These are phyloP conservation scores for Nautilus pompilius DNA, from an alignment of 1,140 invertebrate genomes.

Conservation along the genomic window DNA sequence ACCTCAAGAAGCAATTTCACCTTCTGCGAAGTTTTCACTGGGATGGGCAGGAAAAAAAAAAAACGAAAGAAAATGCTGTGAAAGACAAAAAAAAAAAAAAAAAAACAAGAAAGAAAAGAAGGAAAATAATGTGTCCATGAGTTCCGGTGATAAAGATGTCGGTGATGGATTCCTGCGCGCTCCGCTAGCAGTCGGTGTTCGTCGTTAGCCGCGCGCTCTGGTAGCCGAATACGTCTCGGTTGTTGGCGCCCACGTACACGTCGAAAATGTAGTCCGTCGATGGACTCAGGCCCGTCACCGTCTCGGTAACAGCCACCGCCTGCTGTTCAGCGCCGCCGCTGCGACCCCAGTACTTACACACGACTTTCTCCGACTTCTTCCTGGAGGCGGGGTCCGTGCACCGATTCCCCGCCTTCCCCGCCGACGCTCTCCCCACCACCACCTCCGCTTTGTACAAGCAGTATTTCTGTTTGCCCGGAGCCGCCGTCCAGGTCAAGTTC, in stretches of 20 bases:
- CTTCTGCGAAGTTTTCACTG: no score
- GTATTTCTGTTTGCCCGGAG: conserved; percentile 41
- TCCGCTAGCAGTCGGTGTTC: background rate
- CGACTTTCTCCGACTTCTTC: background rate
- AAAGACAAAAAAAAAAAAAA: no score
- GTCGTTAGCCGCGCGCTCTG: background rate
- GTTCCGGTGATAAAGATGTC: no score
- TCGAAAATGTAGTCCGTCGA: background rate
- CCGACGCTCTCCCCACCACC: background rate
- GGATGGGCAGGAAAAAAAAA: no score
- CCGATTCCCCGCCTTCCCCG: background rate
- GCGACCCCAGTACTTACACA: background rate
- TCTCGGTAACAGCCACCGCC: background rate
- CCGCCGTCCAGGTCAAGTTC: conserved; percentile 42
- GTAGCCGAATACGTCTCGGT: background rate
- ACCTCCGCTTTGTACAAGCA: conserved; percentile 41
- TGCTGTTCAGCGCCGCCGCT: background rate
- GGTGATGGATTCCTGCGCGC: no score
- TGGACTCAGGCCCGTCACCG: background rate
- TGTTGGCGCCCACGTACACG: background rate
- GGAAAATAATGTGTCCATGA: no score
- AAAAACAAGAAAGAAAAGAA: no score
- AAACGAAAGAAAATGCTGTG: no score
- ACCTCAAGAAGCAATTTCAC: no score
- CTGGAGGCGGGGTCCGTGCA: background rate